Base-by-base conservation (phyloP, 2,888 invertebrate species). In the Caenorhabditis drosophilae region DNA sequence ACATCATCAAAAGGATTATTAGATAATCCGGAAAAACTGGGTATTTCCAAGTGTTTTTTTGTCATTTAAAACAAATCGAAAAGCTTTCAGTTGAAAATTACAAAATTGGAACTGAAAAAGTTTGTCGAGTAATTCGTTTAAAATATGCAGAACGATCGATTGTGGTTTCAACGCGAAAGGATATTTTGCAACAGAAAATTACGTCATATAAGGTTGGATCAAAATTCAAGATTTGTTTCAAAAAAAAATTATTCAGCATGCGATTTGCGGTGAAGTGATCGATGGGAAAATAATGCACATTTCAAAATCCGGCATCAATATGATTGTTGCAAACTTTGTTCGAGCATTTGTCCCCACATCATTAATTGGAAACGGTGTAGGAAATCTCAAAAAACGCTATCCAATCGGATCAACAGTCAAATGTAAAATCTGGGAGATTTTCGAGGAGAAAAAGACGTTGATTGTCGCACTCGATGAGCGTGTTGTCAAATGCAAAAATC, bases 121-220 rank as follows among this genome's bases (percentile, higher is more conserved):
- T 61, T 20, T 76, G 77, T 40, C 71, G 79, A 18, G 72, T 83
- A 6, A 67, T 76, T 15, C 76, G 66, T 34, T 76, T 69, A 46
- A 53, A 58, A n/a, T 60, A 72, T 35, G 62, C 76, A 11, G 82
- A 80, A 26, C 56, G 81, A 9, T 26, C 61, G 0, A 23, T 82
- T 6, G 26, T 70, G 15, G 76, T 83, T 11, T 69, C 79, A 0
- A 78, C 73, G 18, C 67, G 73, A 27, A 70, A 75, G 31, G 71
- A 71, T 12, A 68, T 78, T 27, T 52, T 81, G 31, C 67, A 73
- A 26, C 80, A 78, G 62, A 67, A 70, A 41, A 68, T 76, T 34
- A 69, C 76, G 18, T 70, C 61, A 9, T 72, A 64, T 35, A 61
- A 70, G 67, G 71, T n/a, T n/a, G n/a, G n/a, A n/a, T n/a, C n/a